phyloP scores from a whole-genome alignment of 2,113 vertebrate species.

The Psilopogon haemacephalus region DNA sequence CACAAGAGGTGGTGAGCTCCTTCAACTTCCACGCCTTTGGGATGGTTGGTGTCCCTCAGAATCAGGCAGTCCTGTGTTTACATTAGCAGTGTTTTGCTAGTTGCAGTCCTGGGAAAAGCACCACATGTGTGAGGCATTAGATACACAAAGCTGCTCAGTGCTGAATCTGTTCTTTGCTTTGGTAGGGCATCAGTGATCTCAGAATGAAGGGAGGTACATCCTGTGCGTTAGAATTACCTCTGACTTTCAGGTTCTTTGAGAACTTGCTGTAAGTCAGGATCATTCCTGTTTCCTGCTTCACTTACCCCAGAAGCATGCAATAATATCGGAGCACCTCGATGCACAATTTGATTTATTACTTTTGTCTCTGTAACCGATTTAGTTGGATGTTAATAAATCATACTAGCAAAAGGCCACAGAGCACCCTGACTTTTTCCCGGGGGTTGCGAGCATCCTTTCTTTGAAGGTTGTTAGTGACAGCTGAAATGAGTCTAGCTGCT shows the following conservation, averaged over 20 bases:
- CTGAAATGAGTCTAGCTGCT: neutral
- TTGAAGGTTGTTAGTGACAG: neutral
- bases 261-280: neutral
- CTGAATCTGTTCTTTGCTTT: neutral
- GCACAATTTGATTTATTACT: neutral
- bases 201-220: neutral
- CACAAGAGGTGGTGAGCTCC: neutral
- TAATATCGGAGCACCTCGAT: conserved; percentile 5
- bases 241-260: neutral
- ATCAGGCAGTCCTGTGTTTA: neutral
- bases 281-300: conserved; percentile 12
- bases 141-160: conserved; percentile 9
- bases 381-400: conserved; percentile 61
- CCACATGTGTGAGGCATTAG: neutral
- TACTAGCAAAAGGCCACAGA: conserved; percentile 27
- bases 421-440: conserved; percentile 22
- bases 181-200: conserved; percentile 6
- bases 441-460: neutral
- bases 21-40: neutral
- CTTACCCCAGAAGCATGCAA: neutral
- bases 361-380: conserved; percentile 52
- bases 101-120: neutral
- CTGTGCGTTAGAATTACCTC: neutral
- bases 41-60: neutral
- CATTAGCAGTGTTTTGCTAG: neutral